Evolutionary conservation across 2,888 invertebrate species (phyloP).

Genomic region (Pherbina coryleti): DNA sequence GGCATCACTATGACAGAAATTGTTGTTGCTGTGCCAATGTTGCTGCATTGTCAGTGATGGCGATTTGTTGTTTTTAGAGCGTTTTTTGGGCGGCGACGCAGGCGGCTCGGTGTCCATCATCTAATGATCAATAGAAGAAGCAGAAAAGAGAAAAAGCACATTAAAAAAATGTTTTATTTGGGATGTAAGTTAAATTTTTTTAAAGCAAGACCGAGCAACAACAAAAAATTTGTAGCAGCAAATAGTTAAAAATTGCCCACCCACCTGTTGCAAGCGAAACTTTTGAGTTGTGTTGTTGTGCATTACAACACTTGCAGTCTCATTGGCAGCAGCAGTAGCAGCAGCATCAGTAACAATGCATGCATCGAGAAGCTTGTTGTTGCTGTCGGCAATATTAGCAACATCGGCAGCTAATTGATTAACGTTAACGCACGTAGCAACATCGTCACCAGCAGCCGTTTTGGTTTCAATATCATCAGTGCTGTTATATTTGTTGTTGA

Average conservation of each 20-base stretch:
- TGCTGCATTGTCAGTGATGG: background rate
- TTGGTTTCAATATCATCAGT: background rate
- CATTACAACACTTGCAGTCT: too few relatives aligned
- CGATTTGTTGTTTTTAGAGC: background rate
- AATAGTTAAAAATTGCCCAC: too few relatives aligned
- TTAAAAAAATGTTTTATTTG: too few relatives aligned
- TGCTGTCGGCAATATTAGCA: background rate
- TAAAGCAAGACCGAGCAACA: too few relatives aligned
- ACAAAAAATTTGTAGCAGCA: too few relatives aligned
- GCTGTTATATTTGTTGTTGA: background rate
- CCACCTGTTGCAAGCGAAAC: too few relatives aligned
- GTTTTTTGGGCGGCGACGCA: background rate
- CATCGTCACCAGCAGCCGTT: background rate
- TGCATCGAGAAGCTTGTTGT: too few relatives aligned
- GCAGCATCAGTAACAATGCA: too few relatives aligned
- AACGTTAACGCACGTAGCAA: background rate
- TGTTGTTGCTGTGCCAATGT: background rate
- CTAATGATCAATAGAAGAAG: background rate
- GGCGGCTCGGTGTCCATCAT: background rate
- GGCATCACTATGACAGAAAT: background rate
- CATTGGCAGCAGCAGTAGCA: too few relatives aligned
- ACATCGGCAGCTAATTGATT: background rate
- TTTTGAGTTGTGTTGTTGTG: too few relatives aligned
- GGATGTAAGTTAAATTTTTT: too few relatives aligned
- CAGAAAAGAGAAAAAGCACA: background rate